Evolutionary conservation across 1,140 invertebrate species (phyloP).

Genomic region (Drosophila carrolli): DNA sequence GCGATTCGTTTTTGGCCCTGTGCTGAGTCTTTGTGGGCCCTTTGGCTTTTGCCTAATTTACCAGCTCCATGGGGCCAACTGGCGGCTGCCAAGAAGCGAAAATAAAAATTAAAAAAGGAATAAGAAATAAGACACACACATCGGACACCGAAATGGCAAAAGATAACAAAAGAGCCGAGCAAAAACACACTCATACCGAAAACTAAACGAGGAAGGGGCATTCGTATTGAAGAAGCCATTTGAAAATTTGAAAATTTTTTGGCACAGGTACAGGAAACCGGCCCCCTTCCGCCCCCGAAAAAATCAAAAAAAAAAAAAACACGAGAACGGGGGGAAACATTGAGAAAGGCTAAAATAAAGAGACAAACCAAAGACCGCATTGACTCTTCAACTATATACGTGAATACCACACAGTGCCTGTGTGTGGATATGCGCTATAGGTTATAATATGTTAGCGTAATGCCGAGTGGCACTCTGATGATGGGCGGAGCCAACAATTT

Average conservation of each 20-base stretch:
- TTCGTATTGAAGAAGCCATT: constrained; percentile 78
- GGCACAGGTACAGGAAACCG: constrained; percentile 78
- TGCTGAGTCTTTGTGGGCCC: constrained; percentile 40
- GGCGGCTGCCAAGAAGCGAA: constrained; percentile 53
- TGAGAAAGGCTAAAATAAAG: constrained; percentile 70
- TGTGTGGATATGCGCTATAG: constrained; percentile 63
- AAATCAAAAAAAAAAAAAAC: constrained; percentile 18
- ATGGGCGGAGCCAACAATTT: constrained; percentile 81
- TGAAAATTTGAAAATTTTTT: constrained; percentile 83
- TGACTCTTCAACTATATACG: constrained; percentile 77
- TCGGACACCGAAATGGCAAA: constrained; percentile 62
- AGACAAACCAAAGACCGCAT: constrained; percentile 81
- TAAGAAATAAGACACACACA: constrained; percentile 55
- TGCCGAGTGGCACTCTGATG: constrained; percentile 78
- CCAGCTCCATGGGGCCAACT: constrained; percentile 58
- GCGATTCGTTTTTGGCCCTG: constrained; percentile 20
- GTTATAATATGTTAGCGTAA: constrained; percentile 83
- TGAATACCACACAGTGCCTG: constrained; percentile 9
- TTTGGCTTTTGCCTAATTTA: constrained; percentile 74
- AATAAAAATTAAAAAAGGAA: constrained; percentile 78
- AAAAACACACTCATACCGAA: constrained; percentile 48
- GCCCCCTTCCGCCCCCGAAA: background rate
- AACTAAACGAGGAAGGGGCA: constrained; percentile 14
- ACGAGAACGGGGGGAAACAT: constrained; percentile 11
- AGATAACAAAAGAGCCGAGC: constrained; percentile 62